phyloP scores from a whole-genome alignment of 2,888 invertebrate genomes.

The Odontothrips loti region DNA sequence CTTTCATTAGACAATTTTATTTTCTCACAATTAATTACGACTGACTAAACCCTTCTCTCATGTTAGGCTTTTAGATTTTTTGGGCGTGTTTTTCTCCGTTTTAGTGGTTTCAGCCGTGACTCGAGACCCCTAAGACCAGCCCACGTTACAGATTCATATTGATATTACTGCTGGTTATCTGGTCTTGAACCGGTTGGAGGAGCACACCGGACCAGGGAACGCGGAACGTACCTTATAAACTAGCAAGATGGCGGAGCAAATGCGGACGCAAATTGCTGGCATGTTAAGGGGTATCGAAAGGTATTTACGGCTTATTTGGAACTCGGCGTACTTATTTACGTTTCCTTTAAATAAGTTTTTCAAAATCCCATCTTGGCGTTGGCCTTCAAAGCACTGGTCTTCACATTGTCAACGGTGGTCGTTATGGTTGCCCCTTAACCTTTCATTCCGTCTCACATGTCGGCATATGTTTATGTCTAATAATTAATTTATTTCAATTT shows the following conservation, averaged over 20 bases:
- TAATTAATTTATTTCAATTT: neutral
- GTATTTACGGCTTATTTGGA: conserved; percentile 49
- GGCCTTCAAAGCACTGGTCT: neutral
- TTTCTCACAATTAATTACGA: too few species aligned
- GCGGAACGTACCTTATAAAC: neutral
- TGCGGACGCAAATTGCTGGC: conserved; percentile 78
- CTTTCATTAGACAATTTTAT: too few species aligned
- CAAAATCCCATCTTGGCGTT: neutral
- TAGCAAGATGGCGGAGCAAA: conserved; percentile 67
- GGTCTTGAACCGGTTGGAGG: neutral
- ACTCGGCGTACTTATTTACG: neutral
- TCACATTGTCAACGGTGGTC: neutral
- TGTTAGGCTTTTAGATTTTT: too few species aligned
- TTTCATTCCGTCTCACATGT: conserved; percentile 7
- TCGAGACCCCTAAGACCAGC: too few species aligned
- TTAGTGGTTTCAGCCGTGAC: too few species aligned
- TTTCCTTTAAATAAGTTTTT: neutral
- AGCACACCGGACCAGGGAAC: too few species aligned
- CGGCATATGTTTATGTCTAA: conserved; percentile 24
- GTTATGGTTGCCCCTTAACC: conserved; percentile 18
- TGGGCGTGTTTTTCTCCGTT: too few species aligned
- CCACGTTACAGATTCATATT: too few species aligned
- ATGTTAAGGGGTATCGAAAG: conserved; percentile 91
- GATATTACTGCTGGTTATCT: too few species aligned
- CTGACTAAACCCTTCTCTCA: too few species aligned